Base-by-base conservation (phyloP, 2,888 invertebrate genomes). In the Andrena dorsata region DNA sequence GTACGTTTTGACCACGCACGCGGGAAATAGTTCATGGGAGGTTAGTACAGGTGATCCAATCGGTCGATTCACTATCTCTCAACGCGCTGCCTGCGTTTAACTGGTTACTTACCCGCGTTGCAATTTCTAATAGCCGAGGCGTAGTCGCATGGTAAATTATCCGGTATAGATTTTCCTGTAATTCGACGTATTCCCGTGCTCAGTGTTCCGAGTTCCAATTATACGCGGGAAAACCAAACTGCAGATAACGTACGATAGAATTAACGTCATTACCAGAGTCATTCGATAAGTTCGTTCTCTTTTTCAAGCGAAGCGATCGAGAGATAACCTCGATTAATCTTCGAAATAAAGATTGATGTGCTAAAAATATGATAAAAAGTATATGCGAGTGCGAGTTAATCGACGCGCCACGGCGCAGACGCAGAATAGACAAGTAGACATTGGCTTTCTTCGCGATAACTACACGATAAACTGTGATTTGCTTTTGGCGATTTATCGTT, bases 1-100 rank as follows among this genome's bases (percentile, higher is more conserved):
- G 63, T 81, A 77, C 49, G 6, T 53, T 81, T 58, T 58, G 56
- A 64, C 35, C 53, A 41, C 68, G 72, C 63, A 68, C 66, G 81
- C 69, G 81, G 68, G 47, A 71, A 32, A 32, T 69, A 49, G 58
- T 30, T 65, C 41, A 5, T 1, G 26, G 47, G 75, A 75, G 81
- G 69, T 80, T 80, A 75, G 69, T 75, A 71, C 65, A 28, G 47
- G 13, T 10, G 74, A 70, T 49, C 26, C 41, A 51, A 61, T 68
- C 16, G 13, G 28, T 20, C 28, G 8, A 49, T 51, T 64, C 13
- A 2, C 51, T 58, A 23, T 10, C 23, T 49, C 10, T 7, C 49
- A 13, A 10, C 23, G 5, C 13, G 41, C 41, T 41, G 41, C 16
- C 16, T 66, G 16, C 5, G 28, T 20, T 32, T 30, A 51, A 74